Conservation (phyloP, 1,140 invertebrate genomes). For the Rhyzopertha dominica region DNA sequence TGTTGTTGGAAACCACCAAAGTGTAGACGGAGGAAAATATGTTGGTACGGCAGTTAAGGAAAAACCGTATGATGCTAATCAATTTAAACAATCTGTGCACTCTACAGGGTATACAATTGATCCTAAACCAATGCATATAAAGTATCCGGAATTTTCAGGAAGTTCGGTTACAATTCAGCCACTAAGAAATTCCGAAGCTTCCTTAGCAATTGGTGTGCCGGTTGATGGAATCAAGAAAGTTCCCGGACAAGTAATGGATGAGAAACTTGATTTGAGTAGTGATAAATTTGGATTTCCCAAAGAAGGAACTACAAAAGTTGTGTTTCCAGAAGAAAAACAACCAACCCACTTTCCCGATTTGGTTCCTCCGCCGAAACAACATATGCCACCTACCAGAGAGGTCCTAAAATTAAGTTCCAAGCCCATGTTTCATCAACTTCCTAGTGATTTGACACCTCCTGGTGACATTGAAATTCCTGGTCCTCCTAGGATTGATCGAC, state of each 20-base stretch:
- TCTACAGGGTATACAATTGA: slow-evolving; percentile 17
- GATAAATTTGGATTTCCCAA: slow-evolving; percentile 32
- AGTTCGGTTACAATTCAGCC: slow-evolving; percentile 40
- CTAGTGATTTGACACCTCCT: slow-evolving; percentile 42
- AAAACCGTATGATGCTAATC: slow-evolving; percentile 46
- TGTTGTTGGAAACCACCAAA: slow-evolving; percentile 58
- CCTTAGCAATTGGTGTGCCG: slow-evolving; percentile 40
- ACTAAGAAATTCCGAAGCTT: slow-evolving; percentile 38
- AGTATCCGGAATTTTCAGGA: slow-evolving; percentile 16
- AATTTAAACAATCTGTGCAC: slow-evolving; percentile 30
- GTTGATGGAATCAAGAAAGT: slow-evolving; percentile 31
- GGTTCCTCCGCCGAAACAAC: slow-evolving; percentile 16
- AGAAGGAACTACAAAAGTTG: slow-evolving; percentile 30
- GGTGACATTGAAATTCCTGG: slow-evolving; percentile 28
- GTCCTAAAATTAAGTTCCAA: slow-evolving; percentile 40
- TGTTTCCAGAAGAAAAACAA: slow-evolving; percentile 41
- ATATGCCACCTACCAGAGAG: slow-evolving; percentile 28
- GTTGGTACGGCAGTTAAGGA: slow-evolving; percentile 46
- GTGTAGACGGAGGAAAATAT: slow-evolving; percentile 51
- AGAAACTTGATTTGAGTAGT: slow-evolving; percentile 33
- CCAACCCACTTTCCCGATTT: slow-evolving; percentile 12
- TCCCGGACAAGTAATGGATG: slow-evolving; percentile 43
- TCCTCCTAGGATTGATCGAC: slow-evolving; percentile 23
- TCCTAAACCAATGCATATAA: slow-evolving; percentile 9
- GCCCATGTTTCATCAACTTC: slow-evolving; percentile 44